Base-by-base conservation (phyloP, 2,888 invertebrate species). In the Bugula neritina region DNA sequence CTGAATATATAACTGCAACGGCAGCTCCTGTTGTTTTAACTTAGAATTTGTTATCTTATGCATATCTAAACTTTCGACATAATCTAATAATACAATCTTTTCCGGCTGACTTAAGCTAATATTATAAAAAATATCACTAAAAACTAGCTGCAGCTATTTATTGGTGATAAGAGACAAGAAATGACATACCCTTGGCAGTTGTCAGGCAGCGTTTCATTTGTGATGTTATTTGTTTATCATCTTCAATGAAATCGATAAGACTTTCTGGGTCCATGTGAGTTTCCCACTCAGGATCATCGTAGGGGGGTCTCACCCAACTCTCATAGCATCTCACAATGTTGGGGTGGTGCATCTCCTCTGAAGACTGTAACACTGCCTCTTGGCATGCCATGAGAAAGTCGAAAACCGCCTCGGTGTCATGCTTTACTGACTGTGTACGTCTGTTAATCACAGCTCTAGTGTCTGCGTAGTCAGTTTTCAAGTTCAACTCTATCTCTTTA, bases 301-400 rank as follows among this genome's bases (percentile, higher is more conserved):
- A 27, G 27, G 29, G 27, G 3, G 21, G 63, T 27, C 27, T 10
- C 17, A 63, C 27, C 63, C 63, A 63, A 31, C 31, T 34, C 13
- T 63, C 63, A n/a, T 63, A 34, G 27, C 29, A 27, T 63, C 31
- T 25, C 29, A 63, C 63, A 31, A 63, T 63, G 63, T 63, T 63
- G 13, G 10, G 5, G 31, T 63, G 63, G 21, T n/a, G 21, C 2
- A 63, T 31, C 63, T 63, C 31, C 13, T 31, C 63, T 10, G 31
- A 29, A 3, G 63, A 63, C 27, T 63, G 63, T 31, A 63, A 31
- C 5, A 63, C 63, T 29, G 63, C 21, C 63, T 63, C 63, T n/a
- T 63, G 63, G n/a, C 63, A 63, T 1, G 63, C 63, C 63, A 63
- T 63, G 5, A 63, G 31, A 17, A 63, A 63, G 5, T 63, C 63